These are phyloP conservation scores for Drosophila oshimai DNA, from an alignment of 1,140 invertebrate species.

Conservation along the genomic window DNA sequence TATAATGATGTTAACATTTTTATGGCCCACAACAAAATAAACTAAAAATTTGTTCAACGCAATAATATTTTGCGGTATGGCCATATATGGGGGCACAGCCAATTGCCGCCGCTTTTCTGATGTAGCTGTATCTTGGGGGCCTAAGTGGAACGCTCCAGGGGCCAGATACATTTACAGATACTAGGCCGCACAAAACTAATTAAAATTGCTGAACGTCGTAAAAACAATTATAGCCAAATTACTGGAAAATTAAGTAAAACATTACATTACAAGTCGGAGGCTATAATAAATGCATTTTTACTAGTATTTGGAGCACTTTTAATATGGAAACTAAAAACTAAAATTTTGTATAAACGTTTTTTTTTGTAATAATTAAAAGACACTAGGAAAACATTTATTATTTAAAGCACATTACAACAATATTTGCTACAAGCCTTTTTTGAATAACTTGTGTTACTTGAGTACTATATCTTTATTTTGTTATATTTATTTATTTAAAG, in stretches of 20 bases:
- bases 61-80: slow-evolving; percentile 64
- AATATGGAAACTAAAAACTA: background rate
- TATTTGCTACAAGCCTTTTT: background rate
- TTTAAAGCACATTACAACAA: too few species aligned
- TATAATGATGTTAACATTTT: slow-evolving; percentile 81
- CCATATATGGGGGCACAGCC: slow-evolving; percentile 56
- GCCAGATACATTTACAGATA: slow-evolving; percentile 11
- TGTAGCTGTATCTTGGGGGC: background rate
- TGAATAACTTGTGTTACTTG: too few species aligned
- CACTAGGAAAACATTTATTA: too few species aligned
- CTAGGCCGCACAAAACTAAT: slow-evolving; percentile 47
- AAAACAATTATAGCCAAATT: slow-evolving; percentile 51
- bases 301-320: too few species aligned
- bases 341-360: too few species aligned
- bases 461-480: too few species aligned
- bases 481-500: too few species aligned
- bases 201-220: slow-evolving; percentile 53
- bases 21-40: slow-evolving; percentile 72
- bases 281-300: background rate
- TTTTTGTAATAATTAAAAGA: too few species aligned
- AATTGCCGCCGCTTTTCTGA: slow-evolving; percentile 40
- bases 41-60: slow-evolving; percentile 74
- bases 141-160: slow-evolving; percentile 28
- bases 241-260: slow-evolving; percentile 40
- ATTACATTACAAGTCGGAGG: background rate